Base-by-base conservation (phyloP, 2,113 vertebrate species). In the Arvicanthis niloticus region DNA sequence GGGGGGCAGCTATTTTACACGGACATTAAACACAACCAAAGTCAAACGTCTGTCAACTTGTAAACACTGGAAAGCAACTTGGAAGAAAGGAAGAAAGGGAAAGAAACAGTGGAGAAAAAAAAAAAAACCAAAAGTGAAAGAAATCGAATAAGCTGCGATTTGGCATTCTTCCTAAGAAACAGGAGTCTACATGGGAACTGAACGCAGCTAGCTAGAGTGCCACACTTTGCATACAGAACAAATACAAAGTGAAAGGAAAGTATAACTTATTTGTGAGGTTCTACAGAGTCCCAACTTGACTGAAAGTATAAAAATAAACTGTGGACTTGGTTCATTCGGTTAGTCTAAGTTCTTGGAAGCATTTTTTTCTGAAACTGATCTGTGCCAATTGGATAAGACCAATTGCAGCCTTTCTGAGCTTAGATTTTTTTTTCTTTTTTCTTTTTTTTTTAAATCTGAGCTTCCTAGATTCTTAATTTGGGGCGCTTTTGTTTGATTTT, bases 291-390 rank as follows among this genome's bases (percentile, higher is more conserved):
- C 96, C 93, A 98, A 98, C 98, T 98, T 7, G 97, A 98, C 98
- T 98, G 98, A 98, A 98, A 98, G 98, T 99, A 99, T 97, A 99
- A 99, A 99, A 99, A 98, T 98, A 99, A 98, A 98, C 97, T 97
- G 98, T 98, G 98, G 98, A 98, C 98, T 98, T 98, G 98, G 98
- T 98, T 98, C 98, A 97, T 98, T 98, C 98, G 95, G 97, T 92
- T 97, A 96, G 97, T 98, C 97, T 96, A 77, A 29, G 97, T 62
- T 96, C 97, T 97, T 75, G 96, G 96, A 31, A 94, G 97, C 51
- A 91, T 96, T 70, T 97, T 67, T 97, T 93, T 96, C 93, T 92
- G 95, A 96, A 95, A 97, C 98, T 94, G 97, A 97, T 98, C 98
- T 97, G 81, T 96, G 94, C 98, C 98, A 98, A 96, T 21, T 3